phyloP scores from a whole-genome alignment of 1,140 invertebrate species.

The Drosophila pseudoananassae region DNA sequence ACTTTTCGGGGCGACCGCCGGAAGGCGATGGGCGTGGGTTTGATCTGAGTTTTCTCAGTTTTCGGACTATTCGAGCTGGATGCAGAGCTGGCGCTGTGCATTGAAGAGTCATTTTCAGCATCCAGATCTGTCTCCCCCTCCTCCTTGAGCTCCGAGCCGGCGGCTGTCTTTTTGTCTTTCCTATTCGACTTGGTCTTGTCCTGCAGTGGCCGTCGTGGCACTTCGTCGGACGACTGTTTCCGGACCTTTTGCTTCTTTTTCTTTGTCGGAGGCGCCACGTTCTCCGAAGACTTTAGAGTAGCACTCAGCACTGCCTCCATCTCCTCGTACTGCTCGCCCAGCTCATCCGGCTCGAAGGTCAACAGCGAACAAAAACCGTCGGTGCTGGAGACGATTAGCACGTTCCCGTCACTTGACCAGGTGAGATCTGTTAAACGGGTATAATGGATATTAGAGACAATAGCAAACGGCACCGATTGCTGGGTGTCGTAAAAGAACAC shows the following conservation, averaged over 20 bases:
- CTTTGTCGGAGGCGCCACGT: slow-evolving; percentile 19
- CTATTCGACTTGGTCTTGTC: slow-evolving; percentile 51
- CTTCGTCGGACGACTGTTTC: slow-evolving; percentile 61
- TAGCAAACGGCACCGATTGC: slow-evolving; percentile 92
- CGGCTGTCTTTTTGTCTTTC: neutral
- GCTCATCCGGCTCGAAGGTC: slow-evolving; percentile 91
- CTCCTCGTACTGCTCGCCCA: slow-evolving; percentile 89
- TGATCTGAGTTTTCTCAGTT: slow-evolving; percentile 10
- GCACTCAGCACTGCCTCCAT: slow-evolving; percentile 66
- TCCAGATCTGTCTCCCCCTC: slow-evolving; percentile 48
- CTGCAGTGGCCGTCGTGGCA: slow-evolving; percentile 41
- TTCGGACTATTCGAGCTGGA: slow-evolving; percentile 47
- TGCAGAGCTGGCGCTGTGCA: slow-evolving; percentile 56
- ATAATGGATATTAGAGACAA: slow-evolving; percentile 96
- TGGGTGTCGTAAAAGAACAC: slow-evolving; percentile 97
- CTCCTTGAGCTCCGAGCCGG: slow-evolving; percentile 1
- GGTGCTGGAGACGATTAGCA: slow-evolving; percentile 94
- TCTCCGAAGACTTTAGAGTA: slow-evolving; percentile 44
- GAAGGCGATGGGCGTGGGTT: slow-evolving; percentile 57
- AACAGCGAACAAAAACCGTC: slow-evolving; percentile 98
- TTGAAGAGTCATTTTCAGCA: slow-evolving; percentile 62
- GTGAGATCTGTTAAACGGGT: slow-evolving; percentile 95
- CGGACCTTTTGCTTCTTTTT: slow-evolving; percentile 44
- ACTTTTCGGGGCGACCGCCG: slow-evolving; percentile 58
- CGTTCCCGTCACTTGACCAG: slow-evolving; percentile 94